phyloP scores from a whole-genome alignment of 2,113 vertebrate species.

The Lathamus discolor region DNA sequence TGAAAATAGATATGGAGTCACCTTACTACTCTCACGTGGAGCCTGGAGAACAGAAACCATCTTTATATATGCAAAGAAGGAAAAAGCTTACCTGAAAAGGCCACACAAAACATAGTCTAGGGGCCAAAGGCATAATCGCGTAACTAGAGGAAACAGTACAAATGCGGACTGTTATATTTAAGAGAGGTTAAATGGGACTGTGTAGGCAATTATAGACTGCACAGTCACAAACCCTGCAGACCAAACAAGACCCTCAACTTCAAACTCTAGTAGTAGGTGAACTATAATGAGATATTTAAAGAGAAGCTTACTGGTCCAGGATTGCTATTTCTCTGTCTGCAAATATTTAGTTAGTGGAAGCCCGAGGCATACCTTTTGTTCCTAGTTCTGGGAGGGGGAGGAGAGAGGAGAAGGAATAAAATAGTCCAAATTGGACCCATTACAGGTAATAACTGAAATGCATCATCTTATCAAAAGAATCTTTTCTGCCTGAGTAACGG shows the following conservation, averaged over 20 bases:
- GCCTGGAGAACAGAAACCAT: neutral
- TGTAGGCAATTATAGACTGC: neutral
- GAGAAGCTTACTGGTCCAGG: neutral
- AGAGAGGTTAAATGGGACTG: neutral
- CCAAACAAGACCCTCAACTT: neutral
- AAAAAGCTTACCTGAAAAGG: neutral
- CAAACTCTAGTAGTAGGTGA: neutral
- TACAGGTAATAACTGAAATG: neutral
- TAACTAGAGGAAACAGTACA: neutral
- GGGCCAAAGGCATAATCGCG: neutral
- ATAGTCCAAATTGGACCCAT: neutral
- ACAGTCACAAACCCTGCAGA: neutral
- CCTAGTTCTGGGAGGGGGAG: fast-evolving
- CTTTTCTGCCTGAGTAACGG: neutral
- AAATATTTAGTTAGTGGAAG: neutral
- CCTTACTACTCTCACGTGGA: neutral
- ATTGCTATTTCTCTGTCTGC: neutral
- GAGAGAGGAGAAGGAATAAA: fast-evolving
- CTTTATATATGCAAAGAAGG: neutral
- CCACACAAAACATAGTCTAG: neutral
- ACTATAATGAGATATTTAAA: neutral
- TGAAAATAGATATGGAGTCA: neutral
- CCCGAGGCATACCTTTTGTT: neutral
- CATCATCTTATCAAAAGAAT: neutral
- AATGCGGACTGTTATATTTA: neutral